A percentile compares a stretch with the other conserved stretches of the same genome.
Evolutionary conservation across 2,113 vertebrate genomes (phyloP).

Genomic region (Tupaia tana): DNA sequence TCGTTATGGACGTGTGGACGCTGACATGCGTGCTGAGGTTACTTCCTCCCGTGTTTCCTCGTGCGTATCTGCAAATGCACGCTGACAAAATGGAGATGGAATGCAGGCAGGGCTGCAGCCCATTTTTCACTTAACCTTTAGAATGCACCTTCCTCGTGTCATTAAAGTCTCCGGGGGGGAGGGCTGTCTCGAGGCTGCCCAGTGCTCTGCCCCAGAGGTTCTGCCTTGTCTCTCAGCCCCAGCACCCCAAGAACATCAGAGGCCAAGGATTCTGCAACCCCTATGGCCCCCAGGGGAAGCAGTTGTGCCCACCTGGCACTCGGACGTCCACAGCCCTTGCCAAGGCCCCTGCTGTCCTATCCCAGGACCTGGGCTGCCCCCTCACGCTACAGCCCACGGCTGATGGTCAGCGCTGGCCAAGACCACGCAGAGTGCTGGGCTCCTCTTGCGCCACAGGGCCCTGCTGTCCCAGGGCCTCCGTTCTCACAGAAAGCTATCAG

Average conservation of each 20-base stretch:
- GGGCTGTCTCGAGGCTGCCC: not conserved
- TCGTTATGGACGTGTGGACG: fast-evolving
- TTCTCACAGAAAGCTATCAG: too few species aligned
- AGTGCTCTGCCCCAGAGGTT: too few species aligned
- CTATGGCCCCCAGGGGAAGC: too few species aligned
- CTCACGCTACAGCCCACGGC: fast-evolving
- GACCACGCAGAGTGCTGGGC: fast-evolving
- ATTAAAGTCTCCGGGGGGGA: fast-evolving
- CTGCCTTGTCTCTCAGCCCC: fast-evolving
- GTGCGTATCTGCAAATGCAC: fast-evolving
- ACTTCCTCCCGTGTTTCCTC: not conserved
- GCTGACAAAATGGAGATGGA: fast-evolving
- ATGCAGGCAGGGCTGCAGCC: fast-evolving
- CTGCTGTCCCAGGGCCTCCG: fast-evolving
- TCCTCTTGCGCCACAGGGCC: not conserved
- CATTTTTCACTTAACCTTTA: not conserved
- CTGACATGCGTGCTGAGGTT: fast-evolving
- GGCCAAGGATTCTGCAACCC: not conserved
- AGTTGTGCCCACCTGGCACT: fast-evolving
- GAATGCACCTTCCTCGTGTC: fast-evolving
- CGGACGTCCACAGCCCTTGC: fast-evolving
- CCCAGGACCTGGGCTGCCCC: not conserved
- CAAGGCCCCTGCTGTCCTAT: fast-evolving
- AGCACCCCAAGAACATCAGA: fast-evolving
- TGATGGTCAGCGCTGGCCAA: not conserved